These are phyloP conservation scores for Knipowitschia caucasica DNA, from an alignment of 2,797 vertebrate genomes.

Conservation along the genomic window DNA sequence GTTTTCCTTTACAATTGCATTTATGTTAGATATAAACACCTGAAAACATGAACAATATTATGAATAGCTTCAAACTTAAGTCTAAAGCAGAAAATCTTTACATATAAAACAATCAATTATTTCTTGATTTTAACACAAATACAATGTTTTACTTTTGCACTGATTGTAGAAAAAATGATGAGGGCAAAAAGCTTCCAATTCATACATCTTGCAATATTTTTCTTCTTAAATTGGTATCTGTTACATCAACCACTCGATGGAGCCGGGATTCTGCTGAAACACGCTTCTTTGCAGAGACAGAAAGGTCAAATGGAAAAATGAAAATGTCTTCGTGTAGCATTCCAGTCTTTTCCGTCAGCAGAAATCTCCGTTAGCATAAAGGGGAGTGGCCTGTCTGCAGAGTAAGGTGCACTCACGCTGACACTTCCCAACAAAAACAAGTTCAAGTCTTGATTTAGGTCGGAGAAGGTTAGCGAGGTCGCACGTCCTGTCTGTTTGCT, in stretches of 20 bases:
- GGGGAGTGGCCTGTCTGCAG: constrained; percentile 4
- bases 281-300: constrained; percentile 3
- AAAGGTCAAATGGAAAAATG: constrained; percentile 1
- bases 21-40: too few species aligned
- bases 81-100: too few species aligned
- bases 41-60: too few species aligned
- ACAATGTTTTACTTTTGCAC: neutral
- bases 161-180: neutral
- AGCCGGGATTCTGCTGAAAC: constrained; percentile 10
- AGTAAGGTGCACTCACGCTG: constrained; percentile 23
- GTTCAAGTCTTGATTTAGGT: constrained; percentile 39
- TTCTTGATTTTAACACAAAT: too few species aligned
- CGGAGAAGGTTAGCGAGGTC: constrained; percentile 45
- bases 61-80: too few species aligned
- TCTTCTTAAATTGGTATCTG: constrained; percentile 1
- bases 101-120: too few species aligned
- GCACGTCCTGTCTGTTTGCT: constrained; percentile 51
- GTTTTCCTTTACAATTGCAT: too few species aligned
- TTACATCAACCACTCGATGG: constrained; percentile 2
- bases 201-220: neutral
- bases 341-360: constrained; percentile 13
- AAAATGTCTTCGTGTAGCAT: constrained; percentile 6
- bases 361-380: neutral
- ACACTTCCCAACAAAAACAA: constrained; percentile 25
- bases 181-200: constrained; percentile 1